phyloP scores from a whole-genome alignment of 2,113 vertebrate genomes.

The Paramormyrops kingsleyae region DNA sequence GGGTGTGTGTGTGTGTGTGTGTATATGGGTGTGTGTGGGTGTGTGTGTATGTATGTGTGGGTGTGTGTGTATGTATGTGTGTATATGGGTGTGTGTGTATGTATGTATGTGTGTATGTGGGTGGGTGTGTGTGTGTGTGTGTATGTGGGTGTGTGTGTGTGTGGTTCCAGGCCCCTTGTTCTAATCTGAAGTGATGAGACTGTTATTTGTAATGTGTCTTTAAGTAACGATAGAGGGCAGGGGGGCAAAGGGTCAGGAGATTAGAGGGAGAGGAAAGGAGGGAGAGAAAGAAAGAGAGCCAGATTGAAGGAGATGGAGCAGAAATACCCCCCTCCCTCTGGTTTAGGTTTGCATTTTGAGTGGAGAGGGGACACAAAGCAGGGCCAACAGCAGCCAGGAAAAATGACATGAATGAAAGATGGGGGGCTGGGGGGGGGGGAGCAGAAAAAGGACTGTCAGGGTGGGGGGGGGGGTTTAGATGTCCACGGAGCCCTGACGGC shows the following conservation, averaged over 20 bases:
- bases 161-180: constrained; percentile 46
- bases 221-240: constrained; percentile 41
- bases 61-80: neutral
- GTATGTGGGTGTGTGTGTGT: neutral
- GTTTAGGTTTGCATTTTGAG: constrained; percentile 6
- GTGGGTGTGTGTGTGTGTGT: neutral
- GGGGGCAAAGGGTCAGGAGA: constrained; percentile 36
- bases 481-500: constrained; percentile 18
- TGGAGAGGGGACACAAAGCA: neutral
- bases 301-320: constrained; percentile 20
- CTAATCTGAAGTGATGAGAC: constrained; percentile 57
- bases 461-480: constrained; percentile 1
- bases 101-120: constrained; percentile 7
- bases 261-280: neutral
- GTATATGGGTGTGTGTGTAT: neutral
- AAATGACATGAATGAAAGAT: constrained; percentile 14
- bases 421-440: neutral
- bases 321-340: neutral
- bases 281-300: neutral
- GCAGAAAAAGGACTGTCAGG: neutral
- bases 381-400: constrained; percentile 12
- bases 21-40: constrained; percentile 5
- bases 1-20: neutral
- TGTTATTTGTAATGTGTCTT: constrained; percentile 60
- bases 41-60: constrained; percentile 21